Percentiles rank a stretch among this genome's conserved stretches.
These are phyloP conservation scores for Brachystomella parvula DNA, from an alignment of 1,140 invertebrate genomes.

Conservation along the genomic window DNA sequence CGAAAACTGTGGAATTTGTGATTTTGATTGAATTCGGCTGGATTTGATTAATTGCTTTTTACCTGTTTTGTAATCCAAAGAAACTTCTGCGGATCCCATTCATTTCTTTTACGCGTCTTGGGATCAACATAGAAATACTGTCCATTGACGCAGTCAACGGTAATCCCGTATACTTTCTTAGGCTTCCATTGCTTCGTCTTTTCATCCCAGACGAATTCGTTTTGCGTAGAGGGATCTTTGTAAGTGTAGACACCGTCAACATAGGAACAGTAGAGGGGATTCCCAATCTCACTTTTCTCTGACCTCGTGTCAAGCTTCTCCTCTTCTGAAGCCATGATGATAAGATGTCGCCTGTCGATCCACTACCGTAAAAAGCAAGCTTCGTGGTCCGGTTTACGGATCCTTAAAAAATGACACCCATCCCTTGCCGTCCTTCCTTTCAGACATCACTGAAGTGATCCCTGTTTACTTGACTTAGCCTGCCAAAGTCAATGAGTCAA, in stretches of 20 bases:
- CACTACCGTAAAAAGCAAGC: no score
- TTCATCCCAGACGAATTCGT: constrained; percentile 33
- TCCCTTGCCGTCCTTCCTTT: no score
- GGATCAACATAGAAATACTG: constrained; percentile 59
- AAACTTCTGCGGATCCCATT: constrained; percentile 81
- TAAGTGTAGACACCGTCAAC: constrained; percentile 35
- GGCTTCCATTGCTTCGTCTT: constrained; percentile 13
- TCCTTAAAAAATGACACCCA: no score
- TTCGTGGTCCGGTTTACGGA: no score
- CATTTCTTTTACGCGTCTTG: constrained; percentile 72
- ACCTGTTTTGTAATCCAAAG: constrained; percentile 95
- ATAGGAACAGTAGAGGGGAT: constrained; percentile 33
- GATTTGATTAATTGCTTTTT: constrained; percentile 18
- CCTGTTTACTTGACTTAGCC: no score
- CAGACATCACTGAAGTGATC: no score
- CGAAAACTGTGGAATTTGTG: no score
- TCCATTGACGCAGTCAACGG: constrained; percentile 39
- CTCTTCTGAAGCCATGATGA: neutral
- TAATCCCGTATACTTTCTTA: neutral
- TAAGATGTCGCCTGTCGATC: no score
- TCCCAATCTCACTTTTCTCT: constrained; percentile 26
- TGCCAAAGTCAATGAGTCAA: no score
- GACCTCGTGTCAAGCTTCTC: constrained; percentile 17
- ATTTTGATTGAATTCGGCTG: no score
- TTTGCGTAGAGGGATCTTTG: constrained; percentile 30